Percentiles rank a stretch among this genome's conserved stretches.
These are phyloP conservation scores for Sinocyclocheilus maitianheensis DNA, from an alignment of 2,113 vertebrate genomes.

Conservation along the genomic window DNA sequence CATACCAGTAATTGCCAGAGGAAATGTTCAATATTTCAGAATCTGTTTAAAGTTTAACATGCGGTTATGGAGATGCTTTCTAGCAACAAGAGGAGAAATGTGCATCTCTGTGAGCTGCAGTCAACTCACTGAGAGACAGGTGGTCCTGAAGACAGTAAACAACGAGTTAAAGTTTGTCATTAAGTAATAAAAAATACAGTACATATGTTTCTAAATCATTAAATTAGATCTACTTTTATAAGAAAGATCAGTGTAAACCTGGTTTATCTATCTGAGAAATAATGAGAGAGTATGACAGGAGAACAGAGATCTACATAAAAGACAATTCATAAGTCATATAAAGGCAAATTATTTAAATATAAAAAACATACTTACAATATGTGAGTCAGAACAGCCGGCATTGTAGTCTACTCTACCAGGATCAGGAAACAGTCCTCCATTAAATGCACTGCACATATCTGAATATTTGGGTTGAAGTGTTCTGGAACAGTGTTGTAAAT, in stretches of 20 bases:
- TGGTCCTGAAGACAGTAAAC: not conserved
- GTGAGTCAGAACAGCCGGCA: too few relatives aligned
- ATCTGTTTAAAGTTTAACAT: slow-evolving; percentile 5
- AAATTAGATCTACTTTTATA: not conserved
- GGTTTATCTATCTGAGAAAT: not conserved
- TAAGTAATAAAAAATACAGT: not conserved
- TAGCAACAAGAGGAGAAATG: not conserved
- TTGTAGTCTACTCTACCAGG: too few relatives aligned
- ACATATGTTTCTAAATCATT: not conserved
- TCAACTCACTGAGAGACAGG: not conserved
- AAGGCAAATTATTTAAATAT: too few relatives aligned
- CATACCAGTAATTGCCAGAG: not conserved
- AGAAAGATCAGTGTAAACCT: not conserved
- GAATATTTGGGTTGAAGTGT: too few relatives aligned
- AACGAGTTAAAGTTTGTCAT: not conserved
- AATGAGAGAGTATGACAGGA: not conserved
- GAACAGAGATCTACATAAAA: not conserved
- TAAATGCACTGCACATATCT: too few relatives aligned
- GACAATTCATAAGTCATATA: not conserved
- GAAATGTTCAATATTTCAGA: slow-evolving; percentile 1
- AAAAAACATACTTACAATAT: too few relatives aligned
- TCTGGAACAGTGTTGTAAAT: too few relatives aligned
- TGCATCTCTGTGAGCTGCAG: not conserved
- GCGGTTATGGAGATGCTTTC: not conserved
- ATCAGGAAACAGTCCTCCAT: too few relatives aligned